Evolutionary conservation across 1,140 invertebrate genomes (phyloP).

Genomic region (Diorhabda elongata): DNA sequence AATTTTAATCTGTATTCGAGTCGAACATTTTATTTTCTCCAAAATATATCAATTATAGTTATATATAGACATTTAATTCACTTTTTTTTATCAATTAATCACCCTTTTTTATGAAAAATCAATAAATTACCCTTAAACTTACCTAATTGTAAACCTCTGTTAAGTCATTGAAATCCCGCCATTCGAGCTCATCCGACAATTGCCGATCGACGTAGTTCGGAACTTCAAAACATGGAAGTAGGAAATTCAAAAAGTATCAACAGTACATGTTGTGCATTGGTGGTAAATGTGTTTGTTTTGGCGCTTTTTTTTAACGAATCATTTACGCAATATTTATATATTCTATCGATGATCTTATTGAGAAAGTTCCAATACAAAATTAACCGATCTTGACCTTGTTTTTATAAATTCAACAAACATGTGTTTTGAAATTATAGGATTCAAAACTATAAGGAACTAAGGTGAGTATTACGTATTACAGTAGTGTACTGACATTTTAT

Average conservation of each 20-base stretch:
- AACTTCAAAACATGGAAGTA: slow-evolving; percentile 12
- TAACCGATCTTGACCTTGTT: background rate
- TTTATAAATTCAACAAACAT: background rate
- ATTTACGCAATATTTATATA: slow-evolving; percentile 5
- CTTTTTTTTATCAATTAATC: too few species aligned
- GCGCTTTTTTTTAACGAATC: slow-evolving; percentile 5
- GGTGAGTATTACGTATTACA: too few species aligned
- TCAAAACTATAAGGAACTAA: too few species aligned
- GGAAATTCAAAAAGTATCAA: slow-evolving; percentile 15
- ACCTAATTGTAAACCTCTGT: background rate
- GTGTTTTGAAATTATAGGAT: background rate
- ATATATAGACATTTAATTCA: too few species aligned
- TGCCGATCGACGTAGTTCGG: slow-evolving; percentile 8
- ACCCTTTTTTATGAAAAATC: too few species aligned
- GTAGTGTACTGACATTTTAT: too few species aligned
- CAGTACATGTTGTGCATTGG: slow-evolving; percentile 9
- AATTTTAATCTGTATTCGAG: too few species aligned
- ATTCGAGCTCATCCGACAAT: background rate
- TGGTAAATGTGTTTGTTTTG: background rate
- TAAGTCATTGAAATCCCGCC: background rate
- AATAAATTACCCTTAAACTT: background rate
- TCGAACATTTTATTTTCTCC: too few species aligned
- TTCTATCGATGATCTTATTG: slow-evolving; percentile 7
- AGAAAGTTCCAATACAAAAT: background rate
- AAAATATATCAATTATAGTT: too few species aligned